These are phyloP conservation scores for Anoura caudifer DNA, from an alignment of 2,113 vertebrate genomes.

Conservation along the genomic window DNA sequence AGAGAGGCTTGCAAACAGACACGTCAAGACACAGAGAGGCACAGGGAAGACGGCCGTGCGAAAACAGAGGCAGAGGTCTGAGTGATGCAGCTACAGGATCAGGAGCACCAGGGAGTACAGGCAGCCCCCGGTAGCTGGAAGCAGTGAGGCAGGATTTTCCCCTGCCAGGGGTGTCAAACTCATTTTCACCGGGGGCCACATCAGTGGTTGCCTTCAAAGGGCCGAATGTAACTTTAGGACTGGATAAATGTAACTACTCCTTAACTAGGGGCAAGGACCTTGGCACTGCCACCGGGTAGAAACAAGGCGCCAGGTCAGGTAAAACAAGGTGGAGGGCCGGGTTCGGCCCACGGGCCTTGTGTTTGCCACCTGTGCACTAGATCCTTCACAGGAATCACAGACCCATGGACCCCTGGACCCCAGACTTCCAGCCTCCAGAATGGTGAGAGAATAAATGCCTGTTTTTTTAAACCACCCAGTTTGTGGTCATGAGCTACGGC, in stretches of 20 bases:
- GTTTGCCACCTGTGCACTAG: no score
- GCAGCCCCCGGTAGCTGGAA: neutral
- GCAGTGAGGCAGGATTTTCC: no score
- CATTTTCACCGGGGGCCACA: no score
- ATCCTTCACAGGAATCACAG: accelerated
- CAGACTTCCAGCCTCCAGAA: neutral
- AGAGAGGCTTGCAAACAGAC: neutral
- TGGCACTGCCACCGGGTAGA: no score
- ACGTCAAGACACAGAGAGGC: neutral
- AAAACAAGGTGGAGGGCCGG: no score
- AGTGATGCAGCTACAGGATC: accelerated
- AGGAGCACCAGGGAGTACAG: accelerated
- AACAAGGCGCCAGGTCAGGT: no score
- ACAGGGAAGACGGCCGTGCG: neutral
- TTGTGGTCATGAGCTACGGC: accelerated
- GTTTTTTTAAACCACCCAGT: neutral
- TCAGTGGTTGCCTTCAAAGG: no score
- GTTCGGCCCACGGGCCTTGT: no score
- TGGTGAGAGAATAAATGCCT: neutral
- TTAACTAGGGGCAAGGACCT: no score
- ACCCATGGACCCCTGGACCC: neutral
- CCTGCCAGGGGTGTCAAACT: no score
- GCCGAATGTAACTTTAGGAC: no score
- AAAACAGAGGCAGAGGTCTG: neutral
- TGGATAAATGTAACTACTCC: no score